phyloP scores from a whole-genome alignment of 64 coral and sea anemone genomes.

The Orbicella faveolata region DNA sequence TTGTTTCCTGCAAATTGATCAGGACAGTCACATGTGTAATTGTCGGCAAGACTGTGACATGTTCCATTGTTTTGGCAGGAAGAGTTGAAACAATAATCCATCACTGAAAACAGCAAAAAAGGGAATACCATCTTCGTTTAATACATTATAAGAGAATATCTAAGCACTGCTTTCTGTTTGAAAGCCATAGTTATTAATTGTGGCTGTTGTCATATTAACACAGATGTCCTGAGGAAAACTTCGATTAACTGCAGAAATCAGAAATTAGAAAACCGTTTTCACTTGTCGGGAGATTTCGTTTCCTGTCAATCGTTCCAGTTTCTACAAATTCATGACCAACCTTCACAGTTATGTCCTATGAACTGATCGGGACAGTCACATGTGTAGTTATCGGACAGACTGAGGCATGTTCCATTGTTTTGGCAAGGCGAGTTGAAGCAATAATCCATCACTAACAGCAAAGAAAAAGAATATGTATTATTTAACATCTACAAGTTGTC shows the following conservation, averaged over 20 bases:
- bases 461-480: background rate
- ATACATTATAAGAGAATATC: too few relatives aligned
- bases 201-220: background rate
- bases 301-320: too few relatives aligned
- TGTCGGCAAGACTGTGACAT: background rate
- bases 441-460: background rate
- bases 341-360: background rate
- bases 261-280: background rate
- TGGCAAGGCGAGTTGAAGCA: background rate
- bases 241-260: background rate
- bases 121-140: background rate
- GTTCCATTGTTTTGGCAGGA: conserved; percentile 8
- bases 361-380: background rate
- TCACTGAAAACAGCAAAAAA: background rate
- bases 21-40: background rate
- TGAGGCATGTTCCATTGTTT: conserved; percentile 1
- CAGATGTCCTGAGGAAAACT: too few relatives aligned
- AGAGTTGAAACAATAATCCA: background rate
- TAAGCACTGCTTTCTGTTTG: too few relatives aligned
- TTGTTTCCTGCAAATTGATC: background rate
- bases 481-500: background rate
- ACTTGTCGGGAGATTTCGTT: background rate
- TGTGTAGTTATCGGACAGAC: background rate
- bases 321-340: background rate
- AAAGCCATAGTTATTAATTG: background rate